Conservation (phyloP, 2,797 vertebrate genomes). For the Geotrypetes seraphini region DNA sequence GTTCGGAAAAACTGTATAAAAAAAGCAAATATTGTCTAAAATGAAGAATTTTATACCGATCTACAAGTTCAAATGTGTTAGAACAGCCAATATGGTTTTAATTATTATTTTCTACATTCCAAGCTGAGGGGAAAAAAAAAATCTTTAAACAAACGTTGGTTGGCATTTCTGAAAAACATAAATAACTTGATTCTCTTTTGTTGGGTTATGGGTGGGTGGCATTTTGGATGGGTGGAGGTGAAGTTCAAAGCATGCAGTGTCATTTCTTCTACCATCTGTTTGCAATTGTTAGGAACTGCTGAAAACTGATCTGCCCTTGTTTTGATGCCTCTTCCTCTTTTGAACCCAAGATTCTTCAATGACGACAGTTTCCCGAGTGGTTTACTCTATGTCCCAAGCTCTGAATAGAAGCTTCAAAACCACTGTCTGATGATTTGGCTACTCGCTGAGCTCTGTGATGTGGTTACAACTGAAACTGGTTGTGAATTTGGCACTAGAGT, state of each 20-base stretch:
- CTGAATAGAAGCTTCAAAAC: conserved; percentile 7
- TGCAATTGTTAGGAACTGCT: conserved; percentile 9
- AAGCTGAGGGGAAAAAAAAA: background rate
- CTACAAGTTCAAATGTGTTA: too few relatives aligned
- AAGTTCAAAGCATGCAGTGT: conserved; percentile 26
- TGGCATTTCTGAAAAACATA: background rate
- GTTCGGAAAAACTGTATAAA: background rate
- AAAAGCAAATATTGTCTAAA: background rate
- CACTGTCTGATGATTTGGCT: background rate
- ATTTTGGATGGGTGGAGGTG: conserved; percentile 4
- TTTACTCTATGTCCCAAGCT: conserved; percentile 18
- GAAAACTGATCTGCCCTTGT: conserved; percentile 9
- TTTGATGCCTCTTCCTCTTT: conserved; percentile 8
- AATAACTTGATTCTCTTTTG: background rate
- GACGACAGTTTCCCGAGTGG: conserved; percentile 26
- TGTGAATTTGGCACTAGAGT: conserved; percentile 32
- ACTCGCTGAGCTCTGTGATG: conserved; percentile 16
- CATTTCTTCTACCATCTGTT: conserved; percentile 22
- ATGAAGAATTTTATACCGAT: background rate
- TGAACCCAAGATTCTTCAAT: background rate
- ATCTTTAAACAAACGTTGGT: background rate
- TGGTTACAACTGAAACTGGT: conserved; percentile 9
- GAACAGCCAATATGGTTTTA: background rate
- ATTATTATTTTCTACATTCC: too few relatives aligned
- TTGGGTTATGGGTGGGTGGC: background rate